These are phyloP conservation scores for Brachionus paranguensis DNA, from an alignment of 1,140 invertebrate genomes.

Conservation along the genomic window DNA sequence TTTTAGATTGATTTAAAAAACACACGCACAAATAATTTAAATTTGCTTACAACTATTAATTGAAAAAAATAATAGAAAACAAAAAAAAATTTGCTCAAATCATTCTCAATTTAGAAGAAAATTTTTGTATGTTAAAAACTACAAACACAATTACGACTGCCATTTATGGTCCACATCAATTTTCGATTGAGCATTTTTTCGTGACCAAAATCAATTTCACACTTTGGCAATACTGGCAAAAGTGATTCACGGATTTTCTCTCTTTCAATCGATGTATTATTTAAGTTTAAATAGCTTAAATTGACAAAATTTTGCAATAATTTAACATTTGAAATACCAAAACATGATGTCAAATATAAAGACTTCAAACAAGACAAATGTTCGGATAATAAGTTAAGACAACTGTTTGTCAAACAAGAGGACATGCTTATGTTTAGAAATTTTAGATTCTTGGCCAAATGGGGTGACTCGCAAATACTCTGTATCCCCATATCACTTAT, in stretches of 20 bases:
- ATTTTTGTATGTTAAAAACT: background rate
- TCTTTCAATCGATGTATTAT: slow-evolving; percentile 36
- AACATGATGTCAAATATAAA: slow-evolving; percentile 28
- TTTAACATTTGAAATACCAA: slow-evolving; percentile 35
- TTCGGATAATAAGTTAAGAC: background rate
- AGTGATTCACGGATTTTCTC: background rate
- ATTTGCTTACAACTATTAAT: background rate
- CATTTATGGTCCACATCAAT: slow-evolving; percentile 36
- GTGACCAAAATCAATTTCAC: slow-evolving; percentile 36
- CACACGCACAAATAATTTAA: background rate
- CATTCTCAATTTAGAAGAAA: background rate
- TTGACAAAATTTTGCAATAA: slow-evolving; percentile 21
- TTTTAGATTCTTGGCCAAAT: slow-evolving; percentile 24
- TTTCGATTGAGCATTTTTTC: slow-evolving; percentile 38
- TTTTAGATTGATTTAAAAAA: background rate
- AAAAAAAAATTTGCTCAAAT: background rate
- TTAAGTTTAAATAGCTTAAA: slow-evolving; percentile 32
- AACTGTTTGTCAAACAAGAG: slow-evolving; percentile 28
- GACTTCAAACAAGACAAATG: background rate
- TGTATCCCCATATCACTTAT: background rate
- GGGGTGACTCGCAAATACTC: background rate
- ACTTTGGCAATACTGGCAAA: slow-evolving; percentile 6
- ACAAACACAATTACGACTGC: slow-evolving; percentile 35
- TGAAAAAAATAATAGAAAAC: background rate
- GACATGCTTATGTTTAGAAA: slow-evolving; percentile 33